These are phyloP conservation scores for Protosalanx chinensis DNA, from an alignment of 2,797 vertebrate genomes.

Conservation along the genomic window DNA sequence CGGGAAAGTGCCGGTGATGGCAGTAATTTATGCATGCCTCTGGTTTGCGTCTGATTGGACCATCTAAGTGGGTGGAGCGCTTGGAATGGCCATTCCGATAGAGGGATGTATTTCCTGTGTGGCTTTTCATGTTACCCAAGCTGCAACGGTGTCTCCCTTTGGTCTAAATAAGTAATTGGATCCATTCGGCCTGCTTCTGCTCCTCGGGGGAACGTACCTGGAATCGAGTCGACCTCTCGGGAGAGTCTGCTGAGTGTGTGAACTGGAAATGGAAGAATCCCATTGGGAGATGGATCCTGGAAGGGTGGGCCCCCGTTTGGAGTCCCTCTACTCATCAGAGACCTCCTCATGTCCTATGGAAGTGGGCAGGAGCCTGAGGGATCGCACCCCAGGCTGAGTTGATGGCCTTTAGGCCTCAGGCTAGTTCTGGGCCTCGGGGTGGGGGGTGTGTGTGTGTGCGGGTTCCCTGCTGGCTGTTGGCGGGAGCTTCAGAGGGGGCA, in stretches of 20 bases:
- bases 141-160: background rate
- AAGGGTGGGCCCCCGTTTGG: too few species aligned
- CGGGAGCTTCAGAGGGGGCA: constrained; percentile 13
- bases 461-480: background rate
- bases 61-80: background rate
- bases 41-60: constrained; percentile 41
- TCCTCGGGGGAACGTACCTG: background rate
- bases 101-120: background rate
- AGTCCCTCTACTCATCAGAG: too few species aligned
- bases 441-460: too few species aligned
- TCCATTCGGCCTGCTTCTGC: background rate
- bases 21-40: constrained; percentile 64
- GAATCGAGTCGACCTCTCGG: background rate
- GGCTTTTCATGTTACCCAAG: background rate
- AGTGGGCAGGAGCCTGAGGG: background rate
- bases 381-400: background rate
- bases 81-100: background rate
- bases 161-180: background rate
- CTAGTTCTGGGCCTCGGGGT: background rate
- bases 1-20: constrained; percentile 53
- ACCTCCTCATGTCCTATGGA: constrained; percentile 19
- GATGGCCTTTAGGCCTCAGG: background rate
- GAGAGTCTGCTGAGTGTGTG: background rate
- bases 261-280: background rate
- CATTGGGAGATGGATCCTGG: too few species aligned